A percentile compares a stretch with the other conserved stretches of the same genome.
Conservation (phyloP, 2,888 invertebrate species). For the Xestobium rufovillosum region DNA sequence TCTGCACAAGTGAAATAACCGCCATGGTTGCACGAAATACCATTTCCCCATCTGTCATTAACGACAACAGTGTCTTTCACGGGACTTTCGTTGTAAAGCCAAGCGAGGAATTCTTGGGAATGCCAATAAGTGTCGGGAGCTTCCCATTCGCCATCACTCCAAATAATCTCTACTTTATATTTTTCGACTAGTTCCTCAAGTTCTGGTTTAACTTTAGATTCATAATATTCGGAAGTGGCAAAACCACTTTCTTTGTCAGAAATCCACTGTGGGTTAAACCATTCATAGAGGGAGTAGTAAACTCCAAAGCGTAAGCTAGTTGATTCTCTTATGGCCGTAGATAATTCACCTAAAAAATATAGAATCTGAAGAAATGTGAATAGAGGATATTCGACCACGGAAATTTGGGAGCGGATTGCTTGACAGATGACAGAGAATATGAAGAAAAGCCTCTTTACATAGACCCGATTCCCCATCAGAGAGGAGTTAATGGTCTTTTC, state of each 20-base stretch:
- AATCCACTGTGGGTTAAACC: slow-evolving; percentile 71
- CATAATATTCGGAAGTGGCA: slow-evolving; percentile 30
- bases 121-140: slow-evolving; percentile 70
- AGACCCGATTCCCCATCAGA: too few species aligned
- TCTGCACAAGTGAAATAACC: slow-evolving; percentile 78
- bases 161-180: slow-evolving; percentile 66
- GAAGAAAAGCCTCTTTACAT: too few species aligned
- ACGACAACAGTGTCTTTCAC: slow-evolving; percentile 76
- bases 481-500: too few species aligned
- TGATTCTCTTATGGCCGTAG: slow-evolving; percentile 56
- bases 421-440: too few species aligned
- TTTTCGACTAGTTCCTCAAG: slow-evolving; percentile 59
- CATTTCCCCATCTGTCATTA: slow-evolving; percentile 85
- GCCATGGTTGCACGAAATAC: slow-evolving; percentile 71
- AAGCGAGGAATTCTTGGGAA: slow-evolving; percentile 70
- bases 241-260: slow-evolving; percentile 57
- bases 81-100: slow-evolving; percentile 81
- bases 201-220: slow-evolving; percentile 65
- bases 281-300: slow-evolving; percentile 74
- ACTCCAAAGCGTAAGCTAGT: slow-evolving; percentile 63
- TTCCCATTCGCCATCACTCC: slow-evolving; percentile 92
- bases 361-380: slow-evolving; percentile 26
- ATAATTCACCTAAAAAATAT: slow-evolving; percentile 53
- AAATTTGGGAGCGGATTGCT: slow-evolving; percentile 2
- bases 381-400: too few species aligned